Percentiles rank a stretch among this genome's conserved stretches.
These are phyloP conservation scores for Ciconia stormi DNA, from an alignment of 2,113 vertebrate genomes.

Conservation along the genomic window DNA sequence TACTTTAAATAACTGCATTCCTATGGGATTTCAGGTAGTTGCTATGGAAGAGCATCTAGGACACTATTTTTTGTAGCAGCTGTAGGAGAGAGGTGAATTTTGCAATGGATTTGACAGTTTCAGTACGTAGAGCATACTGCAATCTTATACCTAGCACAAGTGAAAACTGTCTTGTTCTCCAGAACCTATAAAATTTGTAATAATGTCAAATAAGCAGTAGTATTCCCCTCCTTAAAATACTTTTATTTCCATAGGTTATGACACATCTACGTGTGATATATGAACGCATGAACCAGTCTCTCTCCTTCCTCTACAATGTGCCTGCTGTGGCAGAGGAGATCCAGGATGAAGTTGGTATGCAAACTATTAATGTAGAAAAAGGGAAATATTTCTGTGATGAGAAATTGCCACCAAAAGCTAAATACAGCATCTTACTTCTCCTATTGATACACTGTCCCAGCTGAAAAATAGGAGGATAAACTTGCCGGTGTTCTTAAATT, in stretches of 20 bases:
- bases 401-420: not conserved
- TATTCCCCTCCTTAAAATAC: not conserved
- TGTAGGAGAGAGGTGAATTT: not conserved
- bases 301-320: constrained; percentile 95
- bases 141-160: not conserved
- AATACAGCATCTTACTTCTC: not conserved
- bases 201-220: not conserved
- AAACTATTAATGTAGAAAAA: not conserved
- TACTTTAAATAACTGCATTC: not conserved
- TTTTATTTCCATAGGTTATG: constrained; percentile 82
- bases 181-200: not conserved
- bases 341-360: constrained; percentile 97
- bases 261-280: constrained; percentile 97
- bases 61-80: not conserved
- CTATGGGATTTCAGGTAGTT: not conserved
- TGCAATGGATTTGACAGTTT: not conserved
- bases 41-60: not conserved
- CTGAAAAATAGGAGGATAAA: not conserved
- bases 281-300: constrained; percentile 97
- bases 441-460: not conserved
- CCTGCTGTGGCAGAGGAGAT: constrained; percentile 93
- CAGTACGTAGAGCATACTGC: not conserved
- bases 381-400: not conserved
- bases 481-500: not conserved
- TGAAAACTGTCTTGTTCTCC: not conserved